These are phyloP conservation scores for Hetaerina americana DNA, from an alignment of 1,140 invertebrate species.

Conservation along the genomic window DNA sequence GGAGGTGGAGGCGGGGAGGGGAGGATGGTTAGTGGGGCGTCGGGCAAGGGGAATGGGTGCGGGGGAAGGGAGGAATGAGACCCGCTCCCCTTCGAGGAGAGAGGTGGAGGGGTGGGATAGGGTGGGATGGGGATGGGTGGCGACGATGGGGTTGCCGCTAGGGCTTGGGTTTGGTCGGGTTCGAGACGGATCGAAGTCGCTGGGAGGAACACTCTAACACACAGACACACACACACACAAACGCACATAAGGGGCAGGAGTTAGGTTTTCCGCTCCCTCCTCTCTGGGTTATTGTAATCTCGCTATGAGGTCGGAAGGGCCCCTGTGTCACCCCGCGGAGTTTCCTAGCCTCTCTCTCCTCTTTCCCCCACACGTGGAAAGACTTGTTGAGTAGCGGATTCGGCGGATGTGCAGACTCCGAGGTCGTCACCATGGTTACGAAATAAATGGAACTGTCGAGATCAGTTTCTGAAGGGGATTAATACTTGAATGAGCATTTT, in stretches of 20 bases:
- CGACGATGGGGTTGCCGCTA: too few relatives aligned
- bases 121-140: background rate
- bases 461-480: background rate
- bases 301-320: background rate
- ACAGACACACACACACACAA: background rate
- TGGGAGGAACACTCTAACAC: too few relatives aligned
- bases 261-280: too few relatives aligned
- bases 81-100: too few relatives aligned
- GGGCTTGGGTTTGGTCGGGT: too few relatives aligned
- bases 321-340: background rate
- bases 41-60: too few relatives aligned
- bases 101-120: background rate
- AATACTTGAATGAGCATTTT: too few relatives aligned
- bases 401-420: background rate
- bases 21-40: too few relatives aligned
- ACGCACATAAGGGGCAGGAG: background rate
- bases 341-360: background rate
- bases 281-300: background rate
- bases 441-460: background rate
- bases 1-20: too few relatives aligned
- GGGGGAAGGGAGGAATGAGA: too few relatives aligned
- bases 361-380: background rate
- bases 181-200: background rate
- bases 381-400: background rate
- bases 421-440: background rate